Percentiles rank a stretch among this genome's conserved stretches.
These are phyloP conservation scores for Actinemys pallida DNA, from an alignment of 2,113 vertebrate species.

Conservation along the genomic window DNA sequence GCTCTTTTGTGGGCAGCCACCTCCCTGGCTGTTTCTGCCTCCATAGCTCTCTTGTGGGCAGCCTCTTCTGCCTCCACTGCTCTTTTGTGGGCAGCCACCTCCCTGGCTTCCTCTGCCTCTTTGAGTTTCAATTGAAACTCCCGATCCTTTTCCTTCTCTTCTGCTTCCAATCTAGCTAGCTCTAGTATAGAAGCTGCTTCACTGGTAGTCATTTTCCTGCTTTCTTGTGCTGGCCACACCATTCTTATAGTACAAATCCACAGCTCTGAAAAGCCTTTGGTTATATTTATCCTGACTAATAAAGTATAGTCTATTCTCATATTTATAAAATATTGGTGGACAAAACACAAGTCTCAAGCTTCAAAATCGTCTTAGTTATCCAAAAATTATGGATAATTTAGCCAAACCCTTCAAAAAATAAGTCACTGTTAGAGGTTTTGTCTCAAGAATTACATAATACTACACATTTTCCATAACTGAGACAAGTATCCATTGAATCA, in stretches of 20 bases:
- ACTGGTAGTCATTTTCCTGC: no score
- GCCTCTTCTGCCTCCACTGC: no score
- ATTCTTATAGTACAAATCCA: not conserved
- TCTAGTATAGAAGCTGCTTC: no score
- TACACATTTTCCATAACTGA: not conserved
- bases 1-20: no score
- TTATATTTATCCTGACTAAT: not conserved
- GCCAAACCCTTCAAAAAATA: not conserved
- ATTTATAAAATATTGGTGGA: not conserved
- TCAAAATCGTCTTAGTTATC: not conserved
- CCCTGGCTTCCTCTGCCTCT: no score
- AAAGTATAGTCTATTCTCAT: not conserved
- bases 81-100: no score
- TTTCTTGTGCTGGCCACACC: not conserved
- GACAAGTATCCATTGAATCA: not conserved
- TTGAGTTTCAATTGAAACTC: no score
- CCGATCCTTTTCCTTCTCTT: no score
- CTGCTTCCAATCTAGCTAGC: no score
- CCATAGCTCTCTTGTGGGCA: no score
- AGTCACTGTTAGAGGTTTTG: not conserved
- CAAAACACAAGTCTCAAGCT: not conserved
- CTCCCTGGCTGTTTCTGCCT: no score
- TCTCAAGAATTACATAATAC: not conserved
- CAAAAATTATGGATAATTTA: not conserved
- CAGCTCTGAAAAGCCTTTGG: rapidly evolving